phyloP scores from a whole-genome alignment of 2,888 invertebrate genomes.

The Campoletis raptor region DNA sequence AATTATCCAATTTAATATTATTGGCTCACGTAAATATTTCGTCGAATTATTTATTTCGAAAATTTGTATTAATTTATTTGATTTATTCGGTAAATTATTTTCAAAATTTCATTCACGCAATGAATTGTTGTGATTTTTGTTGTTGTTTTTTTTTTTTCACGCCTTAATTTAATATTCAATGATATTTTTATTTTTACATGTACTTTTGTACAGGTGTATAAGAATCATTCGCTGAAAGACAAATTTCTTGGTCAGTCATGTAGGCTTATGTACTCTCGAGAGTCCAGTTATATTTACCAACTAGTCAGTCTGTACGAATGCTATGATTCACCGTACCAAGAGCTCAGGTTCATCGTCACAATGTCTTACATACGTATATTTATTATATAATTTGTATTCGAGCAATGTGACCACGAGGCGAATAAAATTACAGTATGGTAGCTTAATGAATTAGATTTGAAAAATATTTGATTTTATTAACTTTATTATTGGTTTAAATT shows the following conservation, averaged over 20 bases:
- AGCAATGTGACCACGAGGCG: neutral
- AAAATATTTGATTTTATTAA: neutral
- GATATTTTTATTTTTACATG: no score
- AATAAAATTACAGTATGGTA: neutral
- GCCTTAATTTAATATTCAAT: neutral
- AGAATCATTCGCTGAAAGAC: slow-evolving; percentile 14
- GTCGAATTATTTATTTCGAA: neutral
- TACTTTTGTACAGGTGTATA: neutral
- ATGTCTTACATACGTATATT: slow-evolving; percentile 13
- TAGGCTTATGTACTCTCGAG: slow-evolving; percentile 48
- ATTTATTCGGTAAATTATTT: neutral
- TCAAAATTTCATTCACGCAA: neutral
- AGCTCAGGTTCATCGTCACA: slow-evolving; percentile 51
- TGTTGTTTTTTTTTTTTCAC: neutral
- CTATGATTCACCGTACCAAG: slow-evolving; percentile 73
- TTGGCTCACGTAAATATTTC: neutral
- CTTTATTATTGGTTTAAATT: neutral
- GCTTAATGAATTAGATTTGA: neutral
- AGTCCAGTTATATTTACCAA: slow-evolving; percentile 76
- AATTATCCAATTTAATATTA: neutral
- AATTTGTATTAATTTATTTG: neutral
- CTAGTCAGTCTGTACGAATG: slow-evolving; percentile 58
- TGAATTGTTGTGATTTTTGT: neutral
- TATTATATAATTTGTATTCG: slow-evolving; percentile 5
- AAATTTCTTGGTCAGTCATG: slow-evolving; percentile 15